phyloP scores from a whole-genome alignment of 2,797 vertebrate genomes.

The Staurois parvus region DNA sequence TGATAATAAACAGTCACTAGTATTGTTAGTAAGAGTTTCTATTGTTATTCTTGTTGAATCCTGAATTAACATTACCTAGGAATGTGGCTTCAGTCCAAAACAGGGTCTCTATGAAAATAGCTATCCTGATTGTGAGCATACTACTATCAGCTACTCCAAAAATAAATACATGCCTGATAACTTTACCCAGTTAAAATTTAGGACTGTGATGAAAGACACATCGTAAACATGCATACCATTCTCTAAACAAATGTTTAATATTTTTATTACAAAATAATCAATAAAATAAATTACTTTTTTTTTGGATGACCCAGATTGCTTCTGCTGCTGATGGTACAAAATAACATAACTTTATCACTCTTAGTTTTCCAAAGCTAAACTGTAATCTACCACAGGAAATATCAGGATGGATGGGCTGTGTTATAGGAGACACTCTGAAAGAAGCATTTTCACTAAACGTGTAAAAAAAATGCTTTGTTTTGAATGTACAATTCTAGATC shows the following conservation, averaged over 20 bases:
- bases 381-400: too few species aligned
- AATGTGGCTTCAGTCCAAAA: conserved; percentile 11
- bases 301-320: too few species aligned
- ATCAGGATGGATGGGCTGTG: too few species aligned
- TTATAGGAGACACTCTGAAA: too few species aligned
- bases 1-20: conserved; percentile 18
- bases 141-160: background rate
- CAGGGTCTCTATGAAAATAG: conserved; percentile 9
- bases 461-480: too few species aligned
- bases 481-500: too few species aligned
- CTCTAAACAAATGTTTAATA: background rate
- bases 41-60: conserved; percentile 15
- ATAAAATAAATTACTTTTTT: too few species aligned
- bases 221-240: background rate
- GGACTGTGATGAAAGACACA: background rate
- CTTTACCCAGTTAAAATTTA: background rate
- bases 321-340: too few species aligned
- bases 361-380: too few species aligned
- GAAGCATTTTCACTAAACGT: too few species aligned
- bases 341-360: too few species aligned
- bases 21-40: conserved; percentile 29
- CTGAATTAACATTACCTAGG: conserved; percentile 36
- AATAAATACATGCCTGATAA: background rate
- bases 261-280: background rate
- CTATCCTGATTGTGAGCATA: background rate